Evolutionary conservation across 2,888 invertebrate genomes (phyloP).

Genomic region (Sclerodermus sp.): DNA sequence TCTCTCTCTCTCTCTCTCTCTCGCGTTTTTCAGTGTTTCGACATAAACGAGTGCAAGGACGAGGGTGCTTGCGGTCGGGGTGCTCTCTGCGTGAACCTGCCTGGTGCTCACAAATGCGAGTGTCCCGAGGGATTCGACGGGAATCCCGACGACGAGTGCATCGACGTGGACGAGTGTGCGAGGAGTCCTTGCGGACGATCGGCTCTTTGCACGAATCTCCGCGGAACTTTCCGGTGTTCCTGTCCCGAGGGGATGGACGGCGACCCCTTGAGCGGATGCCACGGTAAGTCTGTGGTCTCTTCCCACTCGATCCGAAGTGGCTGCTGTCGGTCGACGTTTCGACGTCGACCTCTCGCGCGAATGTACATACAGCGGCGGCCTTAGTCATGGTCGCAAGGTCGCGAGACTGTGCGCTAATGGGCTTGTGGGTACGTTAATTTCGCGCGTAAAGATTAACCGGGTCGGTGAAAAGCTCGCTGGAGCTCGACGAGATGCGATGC

Average conservation of each 20-base stretch:
- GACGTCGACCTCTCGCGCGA: no score
- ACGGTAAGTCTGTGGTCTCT: no score
- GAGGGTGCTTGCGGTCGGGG: slow-evolving; percentile 75
- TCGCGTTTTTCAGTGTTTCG: slow-evolving; percentile 73
- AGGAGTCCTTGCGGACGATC: slow-evolving; percentile 76
- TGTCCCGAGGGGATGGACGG: slow-evolving; percentile 84
- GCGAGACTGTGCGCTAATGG: no score
- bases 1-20: no score
- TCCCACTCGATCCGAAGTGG: no score
- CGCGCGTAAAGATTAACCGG: background rate
- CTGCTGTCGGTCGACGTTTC: no score
- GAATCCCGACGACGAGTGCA: slow-evolving; percentile 75
- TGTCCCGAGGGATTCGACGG: slow-evolving; percentile 83
- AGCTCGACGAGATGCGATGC: no score
- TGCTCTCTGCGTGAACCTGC: slow-evolving; percentile 78
- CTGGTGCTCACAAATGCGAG: slow-evolving; percentile 80
- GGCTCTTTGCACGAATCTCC: slow-evolving; percentile 77
- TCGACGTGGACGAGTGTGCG: slow-evolving; percentile 75
- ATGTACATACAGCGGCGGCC: no score
- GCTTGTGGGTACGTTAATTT: no score
- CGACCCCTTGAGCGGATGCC: slow-evolving; percentile 74
- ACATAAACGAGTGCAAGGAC: slow-evolving; percentile 80
- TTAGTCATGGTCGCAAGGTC: no score
- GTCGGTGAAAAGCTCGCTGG: background rate
- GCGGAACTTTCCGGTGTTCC: slow-evolving; percentile 77